Percentiles rank a stretch among this genome's conserved stretches.
Conservation (phyloP, 1,140 invertebrate genomes). For the Solenopsis fugax region DNA sequence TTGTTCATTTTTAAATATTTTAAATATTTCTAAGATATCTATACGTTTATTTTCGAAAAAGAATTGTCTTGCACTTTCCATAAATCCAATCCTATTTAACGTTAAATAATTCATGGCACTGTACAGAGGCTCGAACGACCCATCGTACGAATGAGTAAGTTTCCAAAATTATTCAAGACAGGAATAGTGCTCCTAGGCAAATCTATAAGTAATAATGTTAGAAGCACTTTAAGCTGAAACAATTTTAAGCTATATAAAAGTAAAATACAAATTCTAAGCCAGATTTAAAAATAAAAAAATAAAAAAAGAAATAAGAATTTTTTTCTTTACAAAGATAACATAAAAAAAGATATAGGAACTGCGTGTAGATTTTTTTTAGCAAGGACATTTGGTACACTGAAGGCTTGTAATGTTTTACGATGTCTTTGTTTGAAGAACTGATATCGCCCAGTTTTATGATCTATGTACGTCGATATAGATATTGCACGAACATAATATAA, state of each 20-base stretch:
- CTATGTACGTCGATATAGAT: background rate
- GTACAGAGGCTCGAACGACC: background rate
- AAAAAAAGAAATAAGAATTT: background rate
- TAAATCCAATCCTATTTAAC: background rate
- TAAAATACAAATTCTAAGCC: slow-evolving; percentile 2
- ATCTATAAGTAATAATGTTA: background rate
- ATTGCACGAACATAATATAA: background rate
- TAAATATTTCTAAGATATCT: background rate
- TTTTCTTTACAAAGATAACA: background rate
- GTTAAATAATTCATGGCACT: background rate
- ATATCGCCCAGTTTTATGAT: background rate
- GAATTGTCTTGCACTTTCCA: background rate
- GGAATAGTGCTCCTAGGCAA: background rate
- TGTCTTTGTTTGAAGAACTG: background rate
- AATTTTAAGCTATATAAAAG: background rate
- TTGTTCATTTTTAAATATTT: background rate
- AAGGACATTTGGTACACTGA: background rate
- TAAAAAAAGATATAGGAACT: background rate
- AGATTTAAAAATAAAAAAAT: background rate
- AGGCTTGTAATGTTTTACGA: background rate
- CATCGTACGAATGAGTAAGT: background rate
- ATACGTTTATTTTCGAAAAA: background rate
- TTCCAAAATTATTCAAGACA: slow-evolving; percentile 7
- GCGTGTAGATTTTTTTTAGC: background rate
- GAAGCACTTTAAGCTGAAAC: background rate